Percentiles rank a stretch among this genome's conserved stretches.
Conservation (phyloP, 1,140 invertebrate genomes). For the Drosophila auraria region DNA sequence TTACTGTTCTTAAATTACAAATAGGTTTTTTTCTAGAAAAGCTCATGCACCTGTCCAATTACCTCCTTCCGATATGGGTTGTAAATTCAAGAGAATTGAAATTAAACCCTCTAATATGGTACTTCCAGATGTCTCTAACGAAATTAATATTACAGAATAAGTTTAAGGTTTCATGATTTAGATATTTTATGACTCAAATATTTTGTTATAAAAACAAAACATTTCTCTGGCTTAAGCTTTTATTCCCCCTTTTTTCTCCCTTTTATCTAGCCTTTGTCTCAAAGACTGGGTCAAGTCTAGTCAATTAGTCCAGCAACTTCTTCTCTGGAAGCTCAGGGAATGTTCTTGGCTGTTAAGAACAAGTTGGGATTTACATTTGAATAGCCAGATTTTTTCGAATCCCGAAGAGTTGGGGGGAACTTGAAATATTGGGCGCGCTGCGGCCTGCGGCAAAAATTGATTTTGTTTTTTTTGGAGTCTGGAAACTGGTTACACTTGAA, state of each 20-base stretch:
- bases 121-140: no score
- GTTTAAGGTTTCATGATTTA: not conserved
- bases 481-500: slow-evolving; percentile 82
- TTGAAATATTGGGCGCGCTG: slow-evolving; percentile 57
- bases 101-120: no score
- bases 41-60: not conserved
- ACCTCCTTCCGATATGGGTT: no score
- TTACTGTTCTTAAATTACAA: no score
- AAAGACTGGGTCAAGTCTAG: slow-evolving; percentile 21
- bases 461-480: slow-evolving; percentile 38
- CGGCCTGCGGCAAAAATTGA: slow-evolving; percentile 38
- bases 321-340: slow-evolving; percentile 16
- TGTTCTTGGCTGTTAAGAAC: slow-evolving; percentile 53
- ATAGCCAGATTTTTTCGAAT: slow-evolving; percentile 38
- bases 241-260: not conserved
- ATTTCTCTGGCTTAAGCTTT: not conserved
- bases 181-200: not conserved
- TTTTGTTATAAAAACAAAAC: not conserved
- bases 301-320: slow-evolving; percentile 32
- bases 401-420: slow-evolving; percentile 41
- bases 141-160: no score
- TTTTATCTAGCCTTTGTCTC: slow-evolving; percentile 6
- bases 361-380: slow-evolving; percentile 71
- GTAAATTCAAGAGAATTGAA: no score
- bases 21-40: not conserved